Base-by-base conservation (phyloP, 2,797 vertebrate species). In the Acropternis orthonyx region DNA sequence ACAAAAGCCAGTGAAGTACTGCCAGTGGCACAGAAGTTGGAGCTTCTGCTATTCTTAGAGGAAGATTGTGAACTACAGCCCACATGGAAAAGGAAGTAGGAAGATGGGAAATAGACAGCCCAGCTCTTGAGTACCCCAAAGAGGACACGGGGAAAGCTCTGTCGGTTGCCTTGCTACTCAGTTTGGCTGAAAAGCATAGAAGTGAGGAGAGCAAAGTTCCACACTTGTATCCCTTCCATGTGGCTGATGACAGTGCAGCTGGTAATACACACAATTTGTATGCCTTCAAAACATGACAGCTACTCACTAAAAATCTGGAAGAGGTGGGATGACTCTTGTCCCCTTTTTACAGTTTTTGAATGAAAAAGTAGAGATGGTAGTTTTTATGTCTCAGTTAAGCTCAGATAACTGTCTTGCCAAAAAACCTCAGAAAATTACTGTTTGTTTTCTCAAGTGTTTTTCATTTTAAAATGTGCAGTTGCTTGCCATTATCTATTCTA, bases 211-310 rank as follows among this genome's bases (percentile, higher is more conserved):
- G n/a, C 7, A 2, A 11, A 12, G 34, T 41, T 84, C 15, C 28
- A 3, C 0, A 0, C 37, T 30, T 0, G 1, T 7, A 5, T 13
- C 4, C 7, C 15, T 55, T 52, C 4, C 23, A 12, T 46, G 0
- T 32, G 63, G 49, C 44, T 82, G 78, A 16, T 1, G 4, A 67
- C 61, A 54, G 13, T 21, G 55, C 52, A 0, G 2, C 68, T 66
- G 51, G 56, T 56, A 44, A 30, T 1, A 1, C 0, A 3, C 30
- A 14, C 32, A n/a, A 41, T 81, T 58, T 55, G n/a, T 30, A 4
- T 49, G 49, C 62, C 82, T 72, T 72, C 51, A 39, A 32, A 93
- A 55, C 41, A 19, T 20, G 69, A 84, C 24, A 85, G 59, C 51
- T 41, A 4, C 54, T 84, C 21, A 17, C 26, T 61, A 49, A 48